Base-by-base conservation (phyloP, 2,888 invertebrate genomes). In the Neuroscelio doddi region DNA sequence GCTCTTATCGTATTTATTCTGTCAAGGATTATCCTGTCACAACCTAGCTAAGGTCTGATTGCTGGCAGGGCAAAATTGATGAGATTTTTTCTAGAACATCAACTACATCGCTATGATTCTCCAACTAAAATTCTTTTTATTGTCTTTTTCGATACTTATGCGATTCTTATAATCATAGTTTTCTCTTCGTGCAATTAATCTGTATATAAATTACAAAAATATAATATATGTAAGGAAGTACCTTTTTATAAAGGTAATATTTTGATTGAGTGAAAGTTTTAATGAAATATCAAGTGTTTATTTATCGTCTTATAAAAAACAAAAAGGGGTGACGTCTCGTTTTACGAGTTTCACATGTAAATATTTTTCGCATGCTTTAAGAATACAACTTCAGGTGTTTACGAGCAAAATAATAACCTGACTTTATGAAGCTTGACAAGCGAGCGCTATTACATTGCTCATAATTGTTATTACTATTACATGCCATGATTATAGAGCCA, bases 361-460 rank as follows among this genome's bases (percentile, higher is more conserved):
- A 41, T 32, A 39, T 51, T 51, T 51, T 41, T 34, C 42, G 30
- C 34, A 24, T 51, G 41, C 42, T 42, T 42, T 32, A 8, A 42
- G 42, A 51, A 38, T 38, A 42, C 32, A 56, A 41, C 44, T 57
- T 57, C 71, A 76, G 73, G 74, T 78, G 77, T 77, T 78, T 77
- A 81, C 68, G 79, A 74, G 75, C 59, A 68, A 76, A 76, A 76
- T 77, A 79, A 80, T 73, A 73, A 73, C 56, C 70, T 49, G 51
- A 65, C 55, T 81, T 80, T 80, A 77, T 74, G 77, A 66, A 75
- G 72, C 78, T 70, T 75, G 75, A 77, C 75, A 77, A 75, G 72
- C 69, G 69, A 74, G 69, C 62, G 59, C 73, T 68, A 74, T 75
- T 73, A 73, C 71, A 69, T 63, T 47, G 66, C 70, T 74, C 73